Evolutionary conservation across 2,888 invertebrate genomes (phyloP), one percentile per base, ranked within the genome.

Genomic region (Dermolepida albohirtum): DNA sequence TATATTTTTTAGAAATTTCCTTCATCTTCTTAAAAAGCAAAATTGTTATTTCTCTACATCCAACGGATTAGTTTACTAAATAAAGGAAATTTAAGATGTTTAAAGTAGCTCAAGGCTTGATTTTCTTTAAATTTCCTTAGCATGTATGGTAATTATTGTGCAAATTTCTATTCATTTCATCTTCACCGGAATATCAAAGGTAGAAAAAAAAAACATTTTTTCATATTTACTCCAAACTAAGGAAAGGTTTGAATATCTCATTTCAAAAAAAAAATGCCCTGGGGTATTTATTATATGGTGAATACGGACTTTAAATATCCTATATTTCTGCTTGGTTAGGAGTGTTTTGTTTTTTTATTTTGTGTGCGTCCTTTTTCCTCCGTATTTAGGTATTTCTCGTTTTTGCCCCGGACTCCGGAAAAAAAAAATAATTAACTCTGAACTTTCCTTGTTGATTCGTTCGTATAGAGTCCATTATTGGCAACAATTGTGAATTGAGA

Each of bases 361-460:
- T 7, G 34, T 34, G 16, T 29, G 16, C 16, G 17, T 11, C 41
- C 55, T 55, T 55, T 54, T 22, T 41, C 27, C 22, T 22, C 5
- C 40, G 34, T 40, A n/a, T 55, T 40, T 55, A 29, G 14, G 55
- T 40, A 22, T 40, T 40, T 41, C 41, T 16, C 40, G 55, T 40
- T 55, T 16, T 17, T 47, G 4, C 16, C 40, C 41, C 55, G 41
- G 55, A 55, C 55, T 34, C 34, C 16, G 40, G 55, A 39, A 55
- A 55, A 54, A n/a, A n/a, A 55, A 55, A 55, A 55, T 55, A 55
- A 55, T 55, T 55, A 55, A 55, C 55, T 40, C 34, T 14, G 55
- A 55, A 55, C 55, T 55, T 55, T 55, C 55, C 55, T 55, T 41
- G 55, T 41, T 55, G 55, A 55, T 55, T 55, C 40, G 41, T 41